phyloP scores from a whole-genome alignment of 2,797 vertebrate species.

The Gallinago stenura region DNA sequence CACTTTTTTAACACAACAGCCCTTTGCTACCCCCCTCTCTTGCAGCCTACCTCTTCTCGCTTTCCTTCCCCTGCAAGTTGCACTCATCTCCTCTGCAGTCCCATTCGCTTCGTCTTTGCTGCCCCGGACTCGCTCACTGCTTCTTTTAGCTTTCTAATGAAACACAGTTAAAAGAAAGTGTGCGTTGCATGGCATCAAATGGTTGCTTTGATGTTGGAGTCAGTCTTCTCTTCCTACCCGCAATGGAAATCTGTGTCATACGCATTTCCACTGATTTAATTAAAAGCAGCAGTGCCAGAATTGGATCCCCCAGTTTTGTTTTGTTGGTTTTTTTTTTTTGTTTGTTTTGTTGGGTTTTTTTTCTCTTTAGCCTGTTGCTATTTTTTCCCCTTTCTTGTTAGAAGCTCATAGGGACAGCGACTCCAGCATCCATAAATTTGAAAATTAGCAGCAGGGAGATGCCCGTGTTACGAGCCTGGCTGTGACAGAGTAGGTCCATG shows the following conservation, averaged over 20 bases:
- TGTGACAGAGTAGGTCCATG: background rate
- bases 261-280: background rate
- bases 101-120: background rate
- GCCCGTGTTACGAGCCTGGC: background rate
- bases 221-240: background rate
- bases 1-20: rapidly evolving
- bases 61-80: background rate
- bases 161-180: background rate
- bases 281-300: background rate
- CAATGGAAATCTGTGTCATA: background rate
- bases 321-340: background rate
- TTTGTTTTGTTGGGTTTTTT: background rate
- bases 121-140: rapidly evolving
- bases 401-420: background rate
- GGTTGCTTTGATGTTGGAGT: background rate
- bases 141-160: background rate
- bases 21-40: rapidly evolving
- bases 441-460: background rate
- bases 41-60: background rate
- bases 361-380: background rate
- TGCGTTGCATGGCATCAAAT: rapidly evolving
- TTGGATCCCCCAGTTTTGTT: background rate
- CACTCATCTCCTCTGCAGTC: background rate
- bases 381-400: background rate
- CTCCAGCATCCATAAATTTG: background rate